Evolutionary conservation across 2,888 invertebrate species (phyloP), one percentile per base, ranked within the genome.

Genomic region (Perithous albicinctus): DNA sequence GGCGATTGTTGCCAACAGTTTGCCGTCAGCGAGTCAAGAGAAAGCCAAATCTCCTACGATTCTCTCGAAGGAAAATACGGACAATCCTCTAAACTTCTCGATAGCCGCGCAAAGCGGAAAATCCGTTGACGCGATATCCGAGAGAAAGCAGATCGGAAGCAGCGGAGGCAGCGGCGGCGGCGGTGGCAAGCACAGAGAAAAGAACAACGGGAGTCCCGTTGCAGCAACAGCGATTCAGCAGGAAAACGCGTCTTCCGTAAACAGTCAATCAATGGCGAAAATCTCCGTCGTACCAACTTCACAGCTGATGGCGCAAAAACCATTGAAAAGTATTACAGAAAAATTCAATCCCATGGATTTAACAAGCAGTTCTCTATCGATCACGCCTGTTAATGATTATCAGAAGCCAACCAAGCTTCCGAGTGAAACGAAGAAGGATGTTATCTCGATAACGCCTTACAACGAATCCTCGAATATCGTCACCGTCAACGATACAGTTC

Each of bases 291-390:
- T 90, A n/a, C 90, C 89, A 41, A 90, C 91, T 18, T 84, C 89
- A 18, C 91, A 91, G 81, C 74, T 91, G 6, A 88, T 90, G 87
- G 89, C 90, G 6, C 88, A 88, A 46, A 90, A 90, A 61, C 86
- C 88, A n/a, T 41, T 54, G 12, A 89, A 88, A 82, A 83, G 61
- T 78, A 86, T 87, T 59, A 29, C 84, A 4, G 90, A 91, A 23
- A 91, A 90, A 75, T 90, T 92, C 56, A 90, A 91, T 84, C 87
- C 90, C 12, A 90, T 92, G 86, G 91, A 92, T 66, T 75, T 92
- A 46, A 90, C 90, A 7, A 88, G 88, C 61, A 90, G 90, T 70
- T 90, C 92, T 12, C 83, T 92, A n/a, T 92, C 91, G 6, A 92
- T 92, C 46, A 92, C 92, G 0, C 92, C 91, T 0, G 91, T 92